phyloP scores from a whole-genome alignment of 2,888 invertebrate species.

The Meta bourneti region DNA sequence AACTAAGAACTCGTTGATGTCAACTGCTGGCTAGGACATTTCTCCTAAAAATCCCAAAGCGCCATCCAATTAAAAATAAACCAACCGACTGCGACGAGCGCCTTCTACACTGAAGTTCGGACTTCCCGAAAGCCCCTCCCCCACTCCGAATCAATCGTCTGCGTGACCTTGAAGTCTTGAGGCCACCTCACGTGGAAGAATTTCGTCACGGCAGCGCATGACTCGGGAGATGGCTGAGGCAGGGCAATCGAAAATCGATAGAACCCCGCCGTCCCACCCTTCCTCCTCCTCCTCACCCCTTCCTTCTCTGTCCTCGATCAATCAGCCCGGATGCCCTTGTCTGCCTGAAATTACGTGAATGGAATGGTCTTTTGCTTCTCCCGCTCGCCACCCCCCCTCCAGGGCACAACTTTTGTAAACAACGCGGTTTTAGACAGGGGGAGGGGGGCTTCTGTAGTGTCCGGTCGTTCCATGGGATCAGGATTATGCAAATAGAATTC shows the following conservation, averaged over 20 bases:
- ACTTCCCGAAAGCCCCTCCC: not conserved
- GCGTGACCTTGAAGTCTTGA: slow-evolving; percentile 49
- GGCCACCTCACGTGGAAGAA: slow-evolving; percentile 53
- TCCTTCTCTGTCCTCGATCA: slow-evolving; percentile 49
- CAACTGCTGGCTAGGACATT: too few species aligned
- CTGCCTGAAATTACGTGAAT: slow-evolving; percentile 74
- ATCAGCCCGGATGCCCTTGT: slow-evolving; percentile 62
- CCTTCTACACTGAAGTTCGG: not conserved
- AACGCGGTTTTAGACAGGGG: slow-evolving; percentile 14
- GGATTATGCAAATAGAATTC: too few species aligned
- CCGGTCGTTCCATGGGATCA: not conserved
- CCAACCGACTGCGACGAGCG: not conserved
- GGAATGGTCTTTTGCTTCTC: slow-evolving; percentile 57
- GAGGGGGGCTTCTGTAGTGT: not conserved
- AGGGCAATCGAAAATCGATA: slow-evolving; percentile 69
- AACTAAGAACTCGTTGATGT: too few species aligned
- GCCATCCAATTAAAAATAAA: too few species aligned
- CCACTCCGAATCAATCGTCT: slow-evolving; percentile 18
- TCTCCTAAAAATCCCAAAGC: too few species aligned
- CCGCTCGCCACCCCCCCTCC: not conserved
- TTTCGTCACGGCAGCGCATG: slow-evolving; percentile 59
- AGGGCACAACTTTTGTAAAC: slow-evolving; percentile 43
- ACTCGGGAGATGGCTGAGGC: not conserved
- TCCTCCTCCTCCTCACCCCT: not conserved
- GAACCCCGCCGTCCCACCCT: slow-evolving; percentile 5